A percentile compares a stretch with the other conserved stretches of the same genome.
These are phyloP conservation scores for Drosophila arawakana DNA, from an alignment of 1,140 invertebrate genomes.

Conservation along the genomic window DNA sequence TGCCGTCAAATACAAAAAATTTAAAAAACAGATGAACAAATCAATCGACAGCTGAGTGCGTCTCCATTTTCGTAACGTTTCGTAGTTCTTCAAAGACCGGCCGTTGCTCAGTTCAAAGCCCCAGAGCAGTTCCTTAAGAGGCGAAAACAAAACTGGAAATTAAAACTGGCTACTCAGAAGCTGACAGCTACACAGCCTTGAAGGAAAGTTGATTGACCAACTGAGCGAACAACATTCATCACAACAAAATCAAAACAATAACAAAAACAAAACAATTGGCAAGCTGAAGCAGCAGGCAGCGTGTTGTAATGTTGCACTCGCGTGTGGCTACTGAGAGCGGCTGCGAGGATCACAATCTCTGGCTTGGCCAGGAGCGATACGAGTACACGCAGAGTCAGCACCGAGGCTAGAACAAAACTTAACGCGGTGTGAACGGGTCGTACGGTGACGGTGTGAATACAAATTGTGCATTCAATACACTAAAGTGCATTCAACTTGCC, in stretches of 20 bases:
- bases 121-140: slow-evolving; percentile 19
- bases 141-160: slow-evolving; percentile 6
- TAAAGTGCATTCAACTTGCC: slow-evolving; percentile 69
- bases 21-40: background rate
- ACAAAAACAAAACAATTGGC: background rate
- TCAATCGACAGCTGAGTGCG: slow-evolving; percentile 5
- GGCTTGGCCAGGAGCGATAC: slow-evolving; percentile 59
- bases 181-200: slow-evolving; percentile 19
- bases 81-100: slow-evolving; percentile 28
- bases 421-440: background rate
- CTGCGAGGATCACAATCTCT: slow-evolving; percentile 52
- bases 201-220: slow-evolving; percentile 18
- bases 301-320: slow-evolving; percentile 67
- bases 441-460: background rate
- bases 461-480: slow-evolving; percentile 3
- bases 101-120: slow-evolving; percentile 32
- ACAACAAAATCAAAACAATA: background rate
- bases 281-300: slow-evolving; percentile 14
- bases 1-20: background rate
- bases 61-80: slow-evolving; percentile 5
- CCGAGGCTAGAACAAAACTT: background rate
- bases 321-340: slow-evolving; percentile 53
- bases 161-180: slow-evolving; percentile 4
- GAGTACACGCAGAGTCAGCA: slow-evolving; percentile 74
- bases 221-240: background rate